A percentile compares a stretch with the other conserved stretches of the same genome.
Evolutionary conservation across 1,140 invertebrate genomes (phyloP).

Genomic region (Wiebesia pumilae): DNA sequence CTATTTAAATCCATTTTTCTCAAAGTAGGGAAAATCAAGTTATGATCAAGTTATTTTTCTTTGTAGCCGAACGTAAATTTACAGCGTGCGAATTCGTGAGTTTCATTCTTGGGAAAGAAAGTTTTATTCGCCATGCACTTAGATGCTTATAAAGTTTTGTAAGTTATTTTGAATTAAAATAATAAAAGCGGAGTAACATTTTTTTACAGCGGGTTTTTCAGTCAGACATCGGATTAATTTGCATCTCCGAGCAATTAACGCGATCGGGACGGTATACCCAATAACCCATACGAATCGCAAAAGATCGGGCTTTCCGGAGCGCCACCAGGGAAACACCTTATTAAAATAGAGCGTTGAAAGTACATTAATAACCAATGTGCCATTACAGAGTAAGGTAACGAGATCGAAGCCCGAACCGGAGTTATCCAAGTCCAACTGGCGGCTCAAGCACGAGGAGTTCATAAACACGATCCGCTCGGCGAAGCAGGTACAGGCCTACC

Average conservation of each 20-base stretch:
- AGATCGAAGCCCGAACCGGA: background rate
- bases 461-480: slow-evolving; percentile 92
- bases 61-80: background rate
- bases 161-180: too few relatives aligned
- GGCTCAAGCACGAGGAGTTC: slow-evolving; percentile 94
- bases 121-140: background rate
- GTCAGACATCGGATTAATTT: too few relatives aligned
- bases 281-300: too few relatives aligned
- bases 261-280: too few relatives aligned
- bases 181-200: too few relatives aligned
- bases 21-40: background rate
- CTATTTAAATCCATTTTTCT: background rate
- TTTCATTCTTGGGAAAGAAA: background rate
- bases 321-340: too few relatives aligned
- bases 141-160: background rate
- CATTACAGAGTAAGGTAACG: background rate
- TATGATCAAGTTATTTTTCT: background rate
- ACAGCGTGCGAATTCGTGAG: background rate
- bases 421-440: slow-evolving; percentile 82
- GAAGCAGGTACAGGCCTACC: slow-evolving; percentile 88
- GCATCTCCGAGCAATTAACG: too few relatives aligned
- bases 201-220: too few relatives aligned
- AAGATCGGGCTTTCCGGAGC: too few relatives aligned
- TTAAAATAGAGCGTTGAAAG: too few relatives aligned
- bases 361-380: too few relatives aligned